Evolutionary conservation across 2,888 invertebrate genomes (phyloP), one percentile per base, ranked within the genome.

Genomic region (Merodon equestris): DNA sequence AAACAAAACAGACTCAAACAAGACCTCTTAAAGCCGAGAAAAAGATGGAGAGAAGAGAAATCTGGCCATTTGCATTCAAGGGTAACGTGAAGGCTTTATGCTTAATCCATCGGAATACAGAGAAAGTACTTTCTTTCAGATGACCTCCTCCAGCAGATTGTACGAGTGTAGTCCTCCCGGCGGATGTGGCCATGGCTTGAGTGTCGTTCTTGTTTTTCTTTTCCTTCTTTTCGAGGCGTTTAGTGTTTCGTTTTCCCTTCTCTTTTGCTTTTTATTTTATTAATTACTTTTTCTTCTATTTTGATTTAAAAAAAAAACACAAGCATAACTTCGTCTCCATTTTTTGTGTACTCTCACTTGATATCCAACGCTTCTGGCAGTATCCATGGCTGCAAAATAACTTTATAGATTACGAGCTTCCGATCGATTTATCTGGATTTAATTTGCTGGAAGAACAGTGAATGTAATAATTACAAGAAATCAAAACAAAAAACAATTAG

Each of bases 51-150:
- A 58, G 58, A 70, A 79, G 79, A 68, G 73, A 79, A 79, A 79
- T 79, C 68, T 79, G 54, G 68, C 58, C 77, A 73, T 79, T 79
- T 79, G 58, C 73, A 79, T 73, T 70, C 79, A 70, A 79, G 74
- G 79, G 79, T 79, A 79, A 73, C 68, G 74, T 70, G 74, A 79
- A 68, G 74, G 79, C 68, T 79, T 79, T 79, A 74, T 79, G 73
- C 70, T 79, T 79, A 79, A 79, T 79, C 79, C 79, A 74, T 73
- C 54, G 74, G 79, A 79, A 79, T 74, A 79, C 79, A 70, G 79
- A 74, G 79, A 79, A 79, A 79, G 79, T 79, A 70, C 73, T 74
- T 79, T 79, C 79, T 70, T 79, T 74, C 74, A 67, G 79, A 79
- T 79, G 79, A 79, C 79, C 79, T 79, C 79, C 79, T 73, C 63